Base-by-base conservation (phyloP, 2,797 vertebrate species). In the Acipenser oxyrinchus region DNA sequence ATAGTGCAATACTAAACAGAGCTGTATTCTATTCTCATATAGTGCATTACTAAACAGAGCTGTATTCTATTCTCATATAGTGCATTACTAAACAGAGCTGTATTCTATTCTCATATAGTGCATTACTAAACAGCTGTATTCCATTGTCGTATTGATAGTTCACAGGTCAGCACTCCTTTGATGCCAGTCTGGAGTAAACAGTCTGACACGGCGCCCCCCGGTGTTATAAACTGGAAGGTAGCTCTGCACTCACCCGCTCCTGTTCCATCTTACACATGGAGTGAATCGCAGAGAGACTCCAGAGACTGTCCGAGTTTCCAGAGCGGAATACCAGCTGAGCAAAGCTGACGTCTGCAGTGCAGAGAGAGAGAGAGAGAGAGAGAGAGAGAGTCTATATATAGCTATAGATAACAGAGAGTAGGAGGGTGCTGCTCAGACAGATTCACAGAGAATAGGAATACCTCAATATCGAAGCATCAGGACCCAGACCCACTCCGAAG, bases 261-360 rank as follows among this genome's bases (percentile, higher is more conserved):
- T 93, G 90, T 78, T 99, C 96, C 78, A 97, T 95, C 81, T 93
- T 93, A 78, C 96, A 99, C 95, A 99, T 99, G 80, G 95, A 91
- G 65, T 94, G 91, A 84, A 99, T 95, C 68, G 95, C 92, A 69
- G 93, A 93, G 74, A 97, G 85, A 78, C 95, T 98, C 96, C 96
- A 99, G 73, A 99, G 92, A 81, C 96, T 99, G 77, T 93, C 96
- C 5, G 93, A 93, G 71, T 94, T 96, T 81, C 93, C 95, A 66
- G 96, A 98, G 85, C 96, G 94, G 83, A 97, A 99, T 75, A 99
- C 96, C 85, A 98, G 85, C 84, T 96, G 94, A 71, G 95, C 94
- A 72, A 94, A 93, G 88, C 5, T 82, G 58, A 89, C 81, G 69
- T 81, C 89, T 91, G 81, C 70, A 49, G 65, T 69, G 59, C 72